These are phyloP conservation scores for Orientallactaga bullata DNA, from an alignment of 2,113 vertebrate species.

Conservation along the genomic window DNA sequence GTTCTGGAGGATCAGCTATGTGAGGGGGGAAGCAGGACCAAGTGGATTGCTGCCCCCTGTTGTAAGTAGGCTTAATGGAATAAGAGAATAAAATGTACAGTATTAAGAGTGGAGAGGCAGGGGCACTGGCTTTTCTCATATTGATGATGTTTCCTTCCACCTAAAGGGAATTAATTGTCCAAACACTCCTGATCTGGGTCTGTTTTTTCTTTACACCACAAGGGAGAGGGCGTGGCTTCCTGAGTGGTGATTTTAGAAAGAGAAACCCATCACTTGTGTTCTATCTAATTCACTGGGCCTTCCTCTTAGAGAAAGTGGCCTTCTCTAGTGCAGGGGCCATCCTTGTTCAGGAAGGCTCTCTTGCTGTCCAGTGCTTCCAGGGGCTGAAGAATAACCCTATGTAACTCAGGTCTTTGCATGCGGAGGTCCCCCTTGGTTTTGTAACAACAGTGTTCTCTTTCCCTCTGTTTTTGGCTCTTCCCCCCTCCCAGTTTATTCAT, in stretches of 20 bases:
- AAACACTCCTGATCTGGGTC: neutral
- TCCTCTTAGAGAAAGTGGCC: neutral
- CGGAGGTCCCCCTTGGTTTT: neutral
- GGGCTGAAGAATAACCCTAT: neutral
- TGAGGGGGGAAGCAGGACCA: neutral
- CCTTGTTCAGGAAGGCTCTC: neutral
- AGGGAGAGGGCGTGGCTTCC: too few relatives aligned
- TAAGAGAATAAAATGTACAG: neutral
- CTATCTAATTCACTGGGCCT: neutral
- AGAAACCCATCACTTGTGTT: neutral
- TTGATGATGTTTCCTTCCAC: neutral
- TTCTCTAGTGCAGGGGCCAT: neutral
- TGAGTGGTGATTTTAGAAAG: neutral
- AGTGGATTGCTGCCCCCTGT: neutral
- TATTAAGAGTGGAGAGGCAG: neutral
- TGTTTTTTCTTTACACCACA: neutral
- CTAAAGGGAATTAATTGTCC: neutral
- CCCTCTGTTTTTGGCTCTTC: too few relatives aligned
- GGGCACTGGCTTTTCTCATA: neutral
- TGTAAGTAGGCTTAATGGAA: neutral
- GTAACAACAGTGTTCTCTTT: neutral
- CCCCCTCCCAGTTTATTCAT: neutral
- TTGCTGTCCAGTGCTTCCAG: neutral
- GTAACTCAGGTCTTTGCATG: neutral
- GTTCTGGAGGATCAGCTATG: neutral